Base-by-base conservation (phyloP, 2,797 vertebrate genomes). In the Propithecus perrieri region DNA sequence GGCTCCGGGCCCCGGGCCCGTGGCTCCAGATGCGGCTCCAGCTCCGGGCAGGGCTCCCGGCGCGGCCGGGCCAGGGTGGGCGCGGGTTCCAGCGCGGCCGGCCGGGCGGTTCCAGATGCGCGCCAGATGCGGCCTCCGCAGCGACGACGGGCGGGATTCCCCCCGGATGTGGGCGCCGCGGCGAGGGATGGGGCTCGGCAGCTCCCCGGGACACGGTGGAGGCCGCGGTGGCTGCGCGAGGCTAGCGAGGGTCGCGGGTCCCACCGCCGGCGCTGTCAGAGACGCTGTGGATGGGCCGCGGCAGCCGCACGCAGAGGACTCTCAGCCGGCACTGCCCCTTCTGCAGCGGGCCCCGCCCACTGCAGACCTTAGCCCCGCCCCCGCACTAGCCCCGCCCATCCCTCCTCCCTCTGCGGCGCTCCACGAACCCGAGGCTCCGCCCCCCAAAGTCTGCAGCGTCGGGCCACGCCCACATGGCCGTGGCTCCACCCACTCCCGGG, bases 41-140 rank as follows among this genome's bases (percentile, higher is more conserved):
- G 96, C 95, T 97, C 97, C 9, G 95, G 72, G 92, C 97, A 85
- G 92, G 97, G 97, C n/a, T 97, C 97, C 97, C 97, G 97, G 97
- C 97, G 97, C 78, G 96, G 97, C 97, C 97, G 97, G 97, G 97
- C 95, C 81, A 97, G 83, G 91, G 96, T 78, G 86, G 95, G 92
- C 87, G 97, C 95, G 93, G 97, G 96, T 61, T 97, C 97, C 97
- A 97, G 97, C 26, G 93, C 89, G 86, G 97, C 81, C 11, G 93
- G 83, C 92, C 75, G 71, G 96, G 71, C 71, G 89, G 69, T 75
- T 75, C 91, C 96, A 97, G 97, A 95, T 94, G 96, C 85, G 53
- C 75, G 46, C 94, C 97, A 95, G 97, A 97, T 76, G 97, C 89
- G 91, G 95, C 95, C 93, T 97, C 93, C 95, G 97, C 94, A 55